These are phyloP conservation scores for Microtus montanus DNA, from an alignment of 2,113 vertebrate genomes.

Conservation along the genomic window DNA sequence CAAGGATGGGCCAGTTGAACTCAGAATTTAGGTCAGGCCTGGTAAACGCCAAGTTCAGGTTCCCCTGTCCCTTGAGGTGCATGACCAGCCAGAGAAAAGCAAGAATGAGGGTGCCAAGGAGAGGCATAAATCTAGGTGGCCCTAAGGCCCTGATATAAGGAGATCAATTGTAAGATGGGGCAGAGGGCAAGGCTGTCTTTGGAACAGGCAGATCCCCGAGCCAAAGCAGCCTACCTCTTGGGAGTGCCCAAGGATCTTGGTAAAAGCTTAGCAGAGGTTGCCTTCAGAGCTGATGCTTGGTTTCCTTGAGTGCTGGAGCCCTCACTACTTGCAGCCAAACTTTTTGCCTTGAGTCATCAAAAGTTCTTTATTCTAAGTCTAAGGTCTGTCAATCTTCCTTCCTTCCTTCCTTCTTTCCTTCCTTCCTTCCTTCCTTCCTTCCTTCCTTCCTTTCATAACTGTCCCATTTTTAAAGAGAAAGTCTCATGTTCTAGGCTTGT, in stretches of 20 bases:
- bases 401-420: background rate
- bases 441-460: background rate
- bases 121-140: background rate
- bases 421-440: no score
- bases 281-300: fast-evolving
- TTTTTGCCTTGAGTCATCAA: background rate
- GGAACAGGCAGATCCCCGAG: fast-evolving
- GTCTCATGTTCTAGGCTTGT: background rate
- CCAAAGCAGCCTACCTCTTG: background rate
- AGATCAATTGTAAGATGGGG: background rate
- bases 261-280: background rate
- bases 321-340: background rate
- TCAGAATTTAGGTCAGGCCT: background rate
- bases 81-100: background rate
- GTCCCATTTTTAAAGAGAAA: background rate
- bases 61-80: fast-evolving
- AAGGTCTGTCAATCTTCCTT: background rate
- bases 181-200: fast-evolving
- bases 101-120: background rate
- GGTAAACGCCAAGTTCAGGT: fast-evolving
- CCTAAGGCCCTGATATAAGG: background rate
- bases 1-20: background rate
- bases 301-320: background rate
- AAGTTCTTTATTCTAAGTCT: background rate
- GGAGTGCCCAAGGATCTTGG: background rate